A percentile compares a stretch with the other conserved stretches of the same genome.
Conservation (phyloP, 2,888 invertebrate genomes). For the Branchellion lobata region DNA sequence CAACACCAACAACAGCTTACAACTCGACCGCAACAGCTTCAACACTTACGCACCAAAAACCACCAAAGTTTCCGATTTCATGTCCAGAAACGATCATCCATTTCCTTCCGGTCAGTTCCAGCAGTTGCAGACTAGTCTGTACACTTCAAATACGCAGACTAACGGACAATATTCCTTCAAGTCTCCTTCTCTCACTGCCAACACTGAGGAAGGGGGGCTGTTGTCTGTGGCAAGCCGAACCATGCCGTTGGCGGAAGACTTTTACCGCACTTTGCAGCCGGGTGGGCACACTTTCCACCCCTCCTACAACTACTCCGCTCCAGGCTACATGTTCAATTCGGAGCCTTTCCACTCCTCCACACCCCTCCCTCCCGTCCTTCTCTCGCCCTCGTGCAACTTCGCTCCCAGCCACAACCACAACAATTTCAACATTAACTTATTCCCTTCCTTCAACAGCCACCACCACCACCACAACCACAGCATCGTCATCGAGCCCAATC, state of each 20-base stretch:
- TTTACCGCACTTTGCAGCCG: background rate
- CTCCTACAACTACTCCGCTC: background rate
- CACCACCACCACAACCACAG: background rate
- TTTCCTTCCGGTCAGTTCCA: constrained; percentile 8
- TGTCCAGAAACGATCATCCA: background rate
- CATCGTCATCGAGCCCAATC: constrained; percentile 1
- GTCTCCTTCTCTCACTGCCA: background rate
- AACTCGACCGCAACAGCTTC: background rate
- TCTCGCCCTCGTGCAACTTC: background rate
- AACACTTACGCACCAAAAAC: background rate
- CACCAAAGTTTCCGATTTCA: background rate
- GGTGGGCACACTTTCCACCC: background rate
- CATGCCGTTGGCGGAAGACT: background rate
- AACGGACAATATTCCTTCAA: background rate
- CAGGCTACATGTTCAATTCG: background rate
- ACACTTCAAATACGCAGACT: background rate
- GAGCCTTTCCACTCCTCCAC: background rate
- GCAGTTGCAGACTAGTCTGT: background rate
- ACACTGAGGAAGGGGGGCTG: background rate
- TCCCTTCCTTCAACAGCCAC: constrained; percentile 4
- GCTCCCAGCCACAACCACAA: background rate
- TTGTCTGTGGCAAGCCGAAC: background rate
- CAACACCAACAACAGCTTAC: background rate
- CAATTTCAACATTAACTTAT: background rate
- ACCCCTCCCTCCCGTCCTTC: background rate